Base-by-base conservation (phyloP, 2,113 vertebrate species). In the Pterocles orientalis region DNA sequence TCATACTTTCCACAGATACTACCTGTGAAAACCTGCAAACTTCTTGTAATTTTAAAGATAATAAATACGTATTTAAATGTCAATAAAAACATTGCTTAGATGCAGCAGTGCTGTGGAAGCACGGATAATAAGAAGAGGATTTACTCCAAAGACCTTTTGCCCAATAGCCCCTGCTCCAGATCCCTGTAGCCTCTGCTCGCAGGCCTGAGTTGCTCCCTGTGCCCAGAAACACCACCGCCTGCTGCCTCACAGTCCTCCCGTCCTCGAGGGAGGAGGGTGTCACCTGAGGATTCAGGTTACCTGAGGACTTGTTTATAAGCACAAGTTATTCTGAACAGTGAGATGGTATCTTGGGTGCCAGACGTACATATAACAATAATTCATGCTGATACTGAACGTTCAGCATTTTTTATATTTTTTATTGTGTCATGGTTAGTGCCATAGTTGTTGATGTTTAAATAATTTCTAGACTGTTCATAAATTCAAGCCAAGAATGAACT, bases 11-110 rank as follows among this genome's bases (percentile, higher is more conserved):
- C 48, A 21, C 26, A 21, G 45, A 47, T 28, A 31, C 2, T 76
- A 94, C 72, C 72, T 71, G 61, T 34, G 53, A 86, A 84, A 91
- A 75, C 24, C 26, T 60, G 65, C 20, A 81, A 70, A 33, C 6
- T 7, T 21, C 26, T 33, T 83, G 29, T 12, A 2, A 34, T 80
- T 65, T 80, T 18, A 21, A 77, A 79, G 39, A 61, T 7, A 9
- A 79, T 14, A 76, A 90, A 34, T n/a, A 39, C 14, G 28, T 48
- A n/a, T 29, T 58, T 47, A 88, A 68, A 47, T 0, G 0, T 16
- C 0, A 0, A 72, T 23, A 34, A 36, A 60, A 61, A 17, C 8
- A 51, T 33, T 0, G 0, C 16, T 43, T 45, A 36, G 17, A 28
- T 88, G 28, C 53, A 93, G 58, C 72, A 39, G 17, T 10, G 17